Percentiles rank a stretch among this genome's conserved stretches.
Evolutionary conservation across 2,113 vertebrate genomes (phyloP).

Genomic region (Campylomormyrus tamandua): DNA sequence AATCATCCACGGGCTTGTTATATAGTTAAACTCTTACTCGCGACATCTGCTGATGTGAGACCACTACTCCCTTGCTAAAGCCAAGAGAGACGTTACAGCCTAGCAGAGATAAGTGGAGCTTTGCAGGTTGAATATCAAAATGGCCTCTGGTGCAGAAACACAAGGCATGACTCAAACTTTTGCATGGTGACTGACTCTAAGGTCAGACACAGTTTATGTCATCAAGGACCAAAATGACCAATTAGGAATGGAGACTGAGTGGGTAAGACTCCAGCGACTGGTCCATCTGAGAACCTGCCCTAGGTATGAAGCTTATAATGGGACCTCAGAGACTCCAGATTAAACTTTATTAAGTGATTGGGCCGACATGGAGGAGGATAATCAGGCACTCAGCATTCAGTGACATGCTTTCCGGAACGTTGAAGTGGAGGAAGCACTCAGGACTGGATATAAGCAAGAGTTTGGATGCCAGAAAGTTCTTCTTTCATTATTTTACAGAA

Average conservation of each 20-base stretch:
- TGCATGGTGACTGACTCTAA: neutral
- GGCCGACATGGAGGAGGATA: neutral
- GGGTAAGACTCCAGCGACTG: neutral
- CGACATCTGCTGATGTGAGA: neutral
- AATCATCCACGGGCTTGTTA: neutral
- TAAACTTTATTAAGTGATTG: neutral
- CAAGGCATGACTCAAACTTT: neutral
- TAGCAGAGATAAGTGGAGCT: neutral
- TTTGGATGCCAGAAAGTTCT: neutral
- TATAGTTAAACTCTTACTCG: neutral
- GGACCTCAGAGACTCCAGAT: neutral
- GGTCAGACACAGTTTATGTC: neutral
- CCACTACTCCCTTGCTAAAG: neutral
- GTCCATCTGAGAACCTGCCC: neutral
- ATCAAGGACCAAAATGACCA: neutral
- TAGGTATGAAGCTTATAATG: neutral
- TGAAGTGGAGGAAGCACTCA: neutral
- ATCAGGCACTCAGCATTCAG: neutral
- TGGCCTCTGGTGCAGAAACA: neutral
- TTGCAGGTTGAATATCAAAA: neutral
- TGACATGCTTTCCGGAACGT: neutral
- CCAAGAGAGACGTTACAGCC: neutral
- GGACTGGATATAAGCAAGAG: neutral
- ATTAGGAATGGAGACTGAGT: neutral
- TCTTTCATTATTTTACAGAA: neutral